Evolutionary conservation across 2,888 invertebrate species (phyloP), one percentile per base, ranked within the genome.

Genomic region (Melanargia galathea): DNA sequence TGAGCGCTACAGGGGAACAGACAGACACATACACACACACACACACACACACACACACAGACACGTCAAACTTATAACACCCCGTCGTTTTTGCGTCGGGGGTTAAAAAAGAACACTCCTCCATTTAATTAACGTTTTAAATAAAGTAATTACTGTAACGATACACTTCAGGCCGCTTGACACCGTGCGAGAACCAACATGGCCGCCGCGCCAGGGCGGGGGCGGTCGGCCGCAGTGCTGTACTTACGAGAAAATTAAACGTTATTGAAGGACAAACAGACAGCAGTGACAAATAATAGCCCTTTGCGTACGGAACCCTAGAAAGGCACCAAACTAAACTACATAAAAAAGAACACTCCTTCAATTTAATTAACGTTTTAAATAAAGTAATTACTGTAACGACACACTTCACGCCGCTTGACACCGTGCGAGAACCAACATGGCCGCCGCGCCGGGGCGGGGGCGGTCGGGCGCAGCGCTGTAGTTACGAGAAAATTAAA

Each of bases 81-180:
- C n/a, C n/a, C n/a, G n/a, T n/a, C n/a, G n/a, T n/a, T n/a, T n/a
- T n/a, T n/a, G n/a, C n/a, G n/a, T n/a, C n/a, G n/a, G n/a, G n/a
- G n/a, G n/a, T n/a, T n/a, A 48, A n/a, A 7, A 40, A 43, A 8
- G 43, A 18, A 43, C 13, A 48, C 26, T 49, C 24, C n/a, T 48
- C 16, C n/a, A 18, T n/a, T 24, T 18, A 51, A 51, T 51, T 51
- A 30, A 51, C 48, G 38, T 48, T 48, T 48, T 24, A n/a, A 48
- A 48, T 48, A 24, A 48, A 48, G 48, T 26, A 26, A 48, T 48
- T 48, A 48, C 24, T 26, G n/a, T 7, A 24, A 26, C 26, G 24
- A 26, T 26, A 26, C 16, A 48, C 26, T 48, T 16, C 26, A 26
- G 10, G 11, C 8, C 48, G 48, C 48, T 26, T 24, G 46, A 22